Conservation (phyloP, 2,797 vertebrate genomes). For the Petrocephalus schoutedeni region DNA sequence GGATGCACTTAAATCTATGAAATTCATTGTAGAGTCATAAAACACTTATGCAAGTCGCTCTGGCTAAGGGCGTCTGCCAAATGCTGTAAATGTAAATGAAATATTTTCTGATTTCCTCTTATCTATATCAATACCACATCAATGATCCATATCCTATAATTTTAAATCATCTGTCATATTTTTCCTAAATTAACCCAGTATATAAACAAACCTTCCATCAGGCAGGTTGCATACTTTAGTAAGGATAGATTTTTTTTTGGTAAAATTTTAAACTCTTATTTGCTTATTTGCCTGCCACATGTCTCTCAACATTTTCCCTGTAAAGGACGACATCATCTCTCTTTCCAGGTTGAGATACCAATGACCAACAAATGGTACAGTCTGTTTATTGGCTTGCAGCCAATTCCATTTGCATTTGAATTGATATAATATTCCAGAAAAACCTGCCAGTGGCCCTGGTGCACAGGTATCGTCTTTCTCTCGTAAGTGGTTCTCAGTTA, state of each 20-base stretch:
- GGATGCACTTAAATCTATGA: neutral
- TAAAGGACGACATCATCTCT: neutral
- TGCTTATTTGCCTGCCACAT: neutral
- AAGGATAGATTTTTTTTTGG: neutral
- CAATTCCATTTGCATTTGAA: neutral
- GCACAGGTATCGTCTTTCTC: neutral
- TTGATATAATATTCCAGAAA: neutral
- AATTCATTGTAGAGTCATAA: neutral
- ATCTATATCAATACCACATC: too few relatives aligned
- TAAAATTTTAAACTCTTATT: neutral
- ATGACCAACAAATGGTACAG: neutral
- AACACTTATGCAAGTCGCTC: too few relatives aligned
- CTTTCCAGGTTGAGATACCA: neutral
- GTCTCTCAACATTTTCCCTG: neutral
- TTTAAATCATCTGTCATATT: neutral
- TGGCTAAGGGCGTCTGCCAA: too few relatives aligned
- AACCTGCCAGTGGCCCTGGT: neutral
- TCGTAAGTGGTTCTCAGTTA: neutral
- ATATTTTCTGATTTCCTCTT: too few relatives aligned
- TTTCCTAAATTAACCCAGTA: neutral
- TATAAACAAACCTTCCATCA: neutral
- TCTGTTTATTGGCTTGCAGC: neutral
- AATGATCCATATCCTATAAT: neutral
- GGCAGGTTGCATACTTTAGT: neutral
- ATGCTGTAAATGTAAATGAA: too few relatives aligned